Conservation (phyloP, 2,113 vertebrate species). For the Stercorarius parasiticus region DNA sequence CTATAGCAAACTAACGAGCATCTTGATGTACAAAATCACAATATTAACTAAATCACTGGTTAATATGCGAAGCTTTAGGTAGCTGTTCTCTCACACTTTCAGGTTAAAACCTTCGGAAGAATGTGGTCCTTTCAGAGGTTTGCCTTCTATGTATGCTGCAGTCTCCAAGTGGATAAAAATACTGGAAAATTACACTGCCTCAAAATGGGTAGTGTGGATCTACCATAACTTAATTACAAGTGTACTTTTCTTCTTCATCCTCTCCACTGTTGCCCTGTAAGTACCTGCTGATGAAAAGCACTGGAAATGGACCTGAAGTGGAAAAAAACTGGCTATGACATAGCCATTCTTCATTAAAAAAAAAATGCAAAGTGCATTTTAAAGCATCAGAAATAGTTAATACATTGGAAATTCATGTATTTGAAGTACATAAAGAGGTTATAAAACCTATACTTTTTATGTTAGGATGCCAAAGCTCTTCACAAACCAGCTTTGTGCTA, state of each 20-base stretch:
- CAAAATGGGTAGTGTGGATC: conserved; percentile 85
- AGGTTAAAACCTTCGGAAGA: conserved; percentile 85
- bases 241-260: conserved; percentile 88
- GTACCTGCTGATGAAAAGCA: conserved; percentile 30
- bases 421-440: background rate
- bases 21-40: background rate
- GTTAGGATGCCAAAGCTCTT: background rate
- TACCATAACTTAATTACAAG: conserved; percentile 84
- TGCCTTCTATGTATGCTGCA: conserved; percentile 76
- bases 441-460: background rate
- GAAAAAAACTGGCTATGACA: background rate
- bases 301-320: background rate
- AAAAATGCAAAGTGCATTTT: background rate
- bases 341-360: background rate
- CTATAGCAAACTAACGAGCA: background rate
- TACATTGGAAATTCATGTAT: background rate
- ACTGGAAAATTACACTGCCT: conserved; percentile 30
- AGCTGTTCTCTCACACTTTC: background rate
- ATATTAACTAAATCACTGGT: background rate
- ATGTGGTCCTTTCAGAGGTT: conserved; percentile 89
- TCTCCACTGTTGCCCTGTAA: conserved; percentile 84
- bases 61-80: background rate
- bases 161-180: conserved; percentile 79
- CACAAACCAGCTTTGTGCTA: background rate
- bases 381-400: background rate